Conservation (phyloP, 2,113 vertebrate species). For the Strigops habroptila region DNA sequence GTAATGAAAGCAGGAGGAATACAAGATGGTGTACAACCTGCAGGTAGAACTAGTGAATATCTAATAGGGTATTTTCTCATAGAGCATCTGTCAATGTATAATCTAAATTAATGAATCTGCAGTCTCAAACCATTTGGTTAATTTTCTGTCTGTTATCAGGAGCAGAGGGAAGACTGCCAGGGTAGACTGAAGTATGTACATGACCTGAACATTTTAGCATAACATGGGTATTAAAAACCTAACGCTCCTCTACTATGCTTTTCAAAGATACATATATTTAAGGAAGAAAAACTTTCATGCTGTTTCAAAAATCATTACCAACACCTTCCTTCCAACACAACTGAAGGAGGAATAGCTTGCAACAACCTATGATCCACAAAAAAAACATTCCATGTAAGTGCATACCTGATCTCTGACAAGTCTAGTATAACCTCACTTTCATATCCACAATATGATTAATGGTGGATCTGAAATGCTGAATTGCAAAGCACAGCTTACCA, state of each 20-base stretch:
- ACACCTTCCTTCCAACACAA: background rate
- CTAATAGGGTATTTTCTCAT: background rate
- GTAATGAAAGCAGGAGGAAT: conserved; percentile 5
- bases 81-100: background rate
- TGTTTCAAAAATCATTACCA: background rate
- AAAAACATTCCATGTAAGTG: background rate
- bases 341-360: background rate
- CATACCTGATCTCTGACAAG: background rate
- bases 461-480: background rate
- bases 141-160: conserved; percentile 1
- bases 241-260: background rate
- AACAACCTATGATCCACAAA: background rate
- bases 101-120: conserved; percentile 14
- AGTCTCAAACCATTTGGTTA: background rate
- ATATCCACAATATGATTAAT: background rate
- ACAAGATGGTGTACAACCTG: background rate
- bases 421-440: background rate
- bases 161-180: background rate
- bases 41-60: conserved; percentile 8
- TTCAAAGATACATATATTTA: background rate
- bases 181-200: background rate
- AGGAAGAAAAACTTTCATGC: background rate
- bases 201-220: background rate
- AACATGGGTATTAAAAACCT: background rate
- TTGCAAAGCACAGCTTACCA: background rate